Percentiles rank a stretch among this genome's conserved stretches.
These are phyloP conservation scores for Drosophila trapezifrons DNA, from an alignment of 1,140 invertebrate genomes.

Conservation along the genomic window DNA sequence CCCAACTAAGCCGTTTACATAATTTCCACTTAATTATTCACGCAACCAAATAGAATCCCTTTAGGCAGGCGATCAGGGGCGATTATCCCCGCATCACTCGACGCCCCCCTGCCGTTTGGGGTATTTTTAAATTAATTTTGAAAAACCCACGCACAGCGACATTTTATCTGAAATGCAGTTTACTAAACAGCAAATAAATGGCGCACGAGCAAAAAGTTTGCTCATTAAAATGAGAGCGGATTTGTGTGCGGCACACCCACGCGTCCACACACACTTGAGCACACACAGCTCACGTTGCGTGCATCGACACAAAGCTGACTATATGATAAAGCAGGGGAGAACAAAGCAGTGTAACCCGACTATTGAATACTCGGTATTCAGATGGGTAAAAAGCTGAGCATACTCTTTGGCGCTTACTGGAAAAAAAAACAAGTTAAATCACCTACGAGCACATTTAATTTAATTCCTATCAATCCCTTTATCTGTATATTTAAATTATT, in stretches of 20 bases:
- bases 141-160: conserved; percentile 14
- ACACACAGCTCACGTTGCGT: conserved; percentile 14
- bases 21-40: conserved; percentile 54
- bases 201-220: conserved; percentile 58
- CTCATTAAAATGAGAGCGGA: conserved; percentile 73
- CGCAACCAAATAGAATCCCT: conserved; percentile 35
- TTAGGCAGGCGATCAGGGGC: conserved; percentile 36
- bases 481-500: no score
- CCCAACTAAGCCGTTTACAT: conserved; percentile 46
- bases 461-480: no score
- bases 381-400: background rate
- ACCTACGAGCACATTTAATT: no score
- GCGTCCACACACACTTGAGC: conserved; percentile 15
- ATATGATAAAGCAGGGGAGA: background rate
- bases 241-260: conserved; percentile 25
- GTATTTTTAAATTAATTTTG: conserved; percentile 50
- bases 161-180: conserved; percentile 52
- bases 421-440: no score
- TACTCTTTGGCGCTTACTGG: background rate
- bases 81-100: conserved; percentile 30
- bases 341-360: background rate
- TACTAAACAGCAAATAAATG: conserved; percentile 71
- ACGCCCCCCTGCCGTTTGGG: conserved; percentile 4
- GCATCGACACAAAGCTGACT: conserved; percentile 22
- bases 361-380: conserved; percentile 1